Percentiles rank a stretch among this genome's conserved stretches.
These are phyloP conservation scores for Buteo buteo DNA, from an alignment of 2,113 vertebrate species.

Conservation along the genomic window DNA sequence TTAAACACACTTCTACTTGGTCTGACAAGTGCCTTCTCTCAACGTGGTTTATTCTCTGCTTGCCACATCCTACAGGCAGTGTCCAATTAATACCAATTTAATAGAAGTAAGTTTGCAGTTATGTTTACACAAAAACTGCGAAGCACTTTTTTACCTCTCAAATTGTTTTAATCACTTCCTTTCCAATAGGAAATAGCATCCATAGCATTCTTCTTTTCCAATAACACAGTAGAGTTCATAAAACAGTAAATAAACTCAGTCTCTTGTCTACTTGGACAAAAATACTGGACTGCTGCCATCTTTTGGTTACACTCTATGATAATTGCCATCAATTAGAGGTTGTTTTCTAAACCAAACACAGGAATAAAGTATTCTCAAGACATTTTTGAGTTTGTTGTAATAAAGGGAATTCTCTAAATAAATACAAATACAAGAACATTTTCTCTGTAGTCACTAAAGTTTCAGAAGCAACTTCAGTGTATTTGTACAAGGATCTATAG, in stretches of 20 bases:
- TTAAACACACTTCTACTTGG: background rate
- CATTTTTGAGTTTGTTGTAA: background rate
- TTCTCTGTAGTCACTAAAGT: background rate
- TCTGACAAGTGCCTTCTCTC: background rate
- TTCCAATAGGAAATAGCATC: background rate
- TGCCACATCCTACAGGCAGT: background rate
- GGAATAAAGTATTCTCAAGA: background rate
- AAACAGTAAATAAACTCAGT: background rate
- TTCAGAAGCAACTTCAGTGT: background rate
- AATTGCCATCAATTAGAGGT: background rate
- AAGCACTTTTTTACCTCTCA: background rate
- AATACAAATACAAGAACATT: background rate
- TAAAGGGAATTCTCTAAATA: background rate
- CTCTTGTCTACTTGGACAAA: background rate
- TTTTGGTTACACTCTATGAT: background rate
- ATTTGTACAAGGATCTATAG: background rate
- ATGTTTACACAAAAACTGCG: background rate
- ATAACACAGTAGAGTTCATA: background rate
- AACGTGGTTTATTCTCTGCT: background rate
- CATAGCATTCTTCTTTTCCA: background rate
- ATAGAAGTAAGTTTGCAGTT: background rate
- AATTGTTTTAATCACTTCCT: background rate
- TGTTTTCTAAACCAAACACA: conserved; percentile 15
- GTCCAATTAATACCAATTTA: background rate
- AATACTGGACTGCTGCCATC: background rate